These are phyloP conservation scores for Helicoverpa armigera DNA, from an alignment of 1,140 invertebrate species.

Conservation along the genomic window DNA sequence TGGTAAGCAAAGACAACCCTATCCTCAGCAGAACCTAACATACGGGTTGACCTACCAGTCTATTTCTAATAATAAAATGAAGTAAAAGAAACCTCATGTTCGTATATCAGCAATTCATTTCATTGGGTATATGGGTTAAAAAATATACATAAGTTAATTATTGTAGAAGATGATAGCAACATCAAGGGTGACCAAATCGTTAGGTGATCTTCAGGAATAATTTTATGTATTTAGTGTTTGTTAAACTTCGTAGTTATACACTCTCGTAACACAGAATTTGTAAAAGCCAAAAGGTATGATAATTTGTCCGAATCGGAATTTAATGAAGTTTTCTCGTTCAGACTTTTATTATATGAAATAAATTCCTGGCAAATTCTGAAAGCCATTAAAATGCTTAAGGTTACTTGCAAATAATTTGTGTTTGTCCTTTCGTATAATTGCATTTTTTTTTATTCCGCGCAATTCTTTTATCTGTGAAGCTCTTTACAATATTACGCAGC, in stretches of 20 bases:
- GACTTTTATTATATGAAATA: slow-evolving; percentile 1
- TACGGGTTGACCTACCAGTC: too few species aligned
- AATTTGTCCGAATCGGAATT: slow-evolving; percentile 37
- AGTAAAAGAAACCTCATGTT: too few species aligned
- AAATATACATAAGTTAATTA: too few species aligned
- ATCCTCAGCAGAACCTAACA: too few species aligned
- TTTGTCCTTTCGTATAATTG: slow-evolving; percentile 38
- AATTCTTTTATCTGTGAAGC: slow-evolving; percentile 33
- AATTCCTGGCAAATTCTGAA: slow-evolving; percentile 20
- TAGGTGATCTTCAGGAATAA: too few species aligned
- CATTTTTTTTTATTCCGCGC: slow-evolving; percentile 17
- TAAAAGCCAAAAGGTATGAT: slow-evolving; percentile 34
- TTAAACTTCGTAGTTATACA: slow-evolving; percentile 41
- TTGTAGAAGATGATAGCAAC: not conserved
- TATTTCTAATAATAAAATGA: too few species aligned
- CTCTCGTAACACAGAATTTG: slow-evolving; percentile 6
- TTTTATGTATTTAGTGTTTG: too few species aligned
- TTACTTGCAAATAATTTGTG: slow-evolving; percentile 28
- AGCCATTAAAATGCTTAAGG: slow-evolving; percentile 33
- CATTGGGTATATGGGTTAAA: too few species aligned
- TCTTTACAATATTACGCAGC: slow-evolving; percentile 26
- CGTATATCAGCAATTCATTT: too few species aligned
- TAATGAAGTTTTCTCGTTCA: slow-evolving; percentile 32
- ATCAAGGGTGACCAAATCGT: not conserved
- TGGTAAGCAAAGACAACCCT: too few species aligned